These are phyloP conservation scores for Tricholauxania praeusta DNA, from an alignment of 2,888 invertebrate species.

Conservation along the genomic window DNA sequence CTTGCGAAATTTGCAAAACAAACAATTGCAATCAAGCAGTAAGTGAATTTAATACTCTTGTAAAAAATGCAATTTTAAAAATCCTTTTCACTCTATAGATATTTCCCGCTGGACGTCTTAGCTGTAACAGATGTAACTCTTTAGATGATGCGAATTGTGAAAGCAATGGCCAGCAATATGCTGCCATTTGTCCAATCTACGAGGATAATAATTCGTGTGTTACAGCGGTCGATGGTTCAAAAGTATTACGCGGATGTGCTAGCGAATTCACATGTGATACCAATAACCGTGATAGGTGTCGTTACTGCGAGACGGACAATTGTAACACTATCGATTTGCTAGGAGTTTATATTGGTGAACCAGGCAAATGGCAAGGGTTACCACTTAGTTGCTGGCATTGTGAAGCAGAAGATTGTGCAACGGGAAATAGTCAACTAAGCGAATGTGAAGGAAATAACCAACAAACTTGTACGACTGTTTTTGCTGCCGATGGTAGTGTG, in stretches of 20 bases:
- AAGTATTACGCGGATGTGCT: constrained; percentile 57
- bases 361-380: constrained; percentile 62
- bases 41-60: neutral
- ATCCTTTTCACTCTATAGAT: constrained; percentile 17
- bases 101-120: constrained; percentile 56
- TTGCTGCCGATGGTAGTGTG: constrained; percentile 50
- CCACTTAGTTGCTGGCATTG: constrained; percentile 59
- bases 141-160: constrained; percentile 50
- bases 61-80: neutral
- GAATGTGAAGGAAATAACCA: constrained; percentile 56
- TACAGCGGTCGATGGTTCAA: constrained; percentile 51
- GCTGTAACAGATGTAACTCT: constrained; percentile 59
- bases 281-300: constrained; percentile 50
- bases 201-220: constrained; percentile 53
- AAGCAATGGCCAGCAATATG: constrained; percentile 45
- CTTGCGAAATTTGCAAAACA: constrained; percentile 51
- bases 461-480: constrained; percentile 61
- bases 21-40: constrained; percentile 52
- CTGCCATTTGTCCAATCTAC: constrained; percentile 53
- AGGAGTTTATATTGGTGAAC: constrained; percentile 53
- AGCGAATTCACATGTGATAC: constrained; percentile 55
- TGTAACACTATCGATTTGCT: constrained; percentile 57
- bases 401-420: constrained; percentile 50
- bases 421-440: constrained; percentile 23
- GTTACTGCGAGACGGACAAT: constrained; percentile 53